A percentile compares a stretch with the other conserved stretches of the same genome.
Conservation (phyloP, 2,888 invertebrate genomes). For the Elmis aenea region DNA sequence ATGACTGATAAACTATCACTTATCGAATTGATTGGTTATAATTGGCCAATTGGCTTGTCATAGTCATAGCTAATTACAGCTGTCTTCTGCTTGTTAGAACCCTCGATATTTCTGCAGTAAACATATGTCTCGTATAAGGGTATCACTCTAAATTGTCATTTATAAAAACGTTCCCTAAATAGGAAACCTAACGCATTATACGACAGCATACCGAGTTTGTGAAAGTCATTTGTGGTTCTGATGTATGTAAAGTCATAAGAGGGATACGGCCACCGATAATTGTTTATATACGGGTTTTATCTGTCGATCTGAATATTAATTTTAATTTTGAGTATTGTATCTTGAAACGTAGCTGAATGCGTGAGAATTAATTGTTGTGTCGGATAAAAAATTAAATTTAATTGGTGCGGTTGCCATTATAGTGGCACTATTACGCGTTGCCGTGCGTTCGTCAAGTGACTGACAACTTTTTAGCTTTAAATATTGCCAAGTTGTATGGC, state of each 20-base stretch:
- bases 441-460: too few relatives aligned
- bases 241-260: too few relatives aligned
- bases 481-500: too few relatives aligned
- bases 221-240: too few relatives aligned
- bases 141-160: slow-evolving; percentile 2
- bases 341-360: neutral
- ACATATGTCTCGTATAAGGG: slow-evolving; percentile 19
- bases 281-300: neutral
- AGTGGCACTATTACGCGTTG: too few relatives aligned
- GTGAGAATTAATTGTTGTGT: too few relatives aligned
- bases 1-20: neutral
- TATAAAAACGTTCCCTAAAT: slow-evolving; percentile 10
- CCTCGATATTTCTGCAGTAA: slow-evolving; percentile 14
- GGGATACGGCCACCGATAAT: neutral
- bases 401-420: too few relatives aligned
- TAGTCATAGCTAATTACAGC: slow-evolving; percentile 16
- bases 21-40: neutral
- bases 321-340: slow-evolving; percentile 2
- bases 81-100: slow-evolving; percentile 8
- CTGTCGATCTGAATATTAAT: neutral
- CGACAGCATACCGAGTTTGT: too few relatives aligned
- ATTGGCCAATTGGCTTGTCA: slow-evolving; percentile 16
- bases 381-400: too few relatives aligned
- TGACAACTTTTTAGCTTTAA: too few relatives aligned
- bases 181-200: too few relatives aligned